Conservation (phyloP, 2,797 vertebrate species). For the Mormyrops boulengeri region DNA sequence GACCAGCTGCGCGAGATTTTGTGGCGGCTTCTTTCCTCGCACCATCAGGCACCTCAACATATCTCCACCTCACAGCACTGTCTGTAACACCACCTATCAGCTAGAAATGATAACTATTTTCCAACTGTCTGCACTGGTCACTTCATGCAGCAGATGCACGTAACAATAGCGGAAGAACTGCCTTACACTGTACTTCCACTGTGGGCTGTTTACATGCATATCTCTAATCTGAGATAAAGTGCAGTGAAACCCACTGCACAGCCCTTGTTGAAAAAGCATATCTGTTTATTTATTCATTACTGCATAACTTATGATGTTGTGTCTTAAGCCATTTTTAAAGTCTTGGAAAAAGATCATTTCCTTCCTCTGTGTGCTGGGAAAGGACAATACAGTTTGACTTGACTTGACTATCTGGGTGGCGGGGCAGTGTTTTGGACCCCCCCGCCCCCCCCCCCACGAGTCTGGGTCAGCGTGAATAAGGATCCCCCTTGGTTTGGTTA, state of each 20-base stretch:
- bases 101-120: background rate
- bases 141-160: background rate
- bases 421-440: background rate
- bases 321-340: background rate
- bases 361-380: background rate
- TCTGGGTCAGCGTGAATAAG: conserved; percentile 18
- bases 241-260: background rate
- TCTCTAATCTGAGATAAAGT: background rate
- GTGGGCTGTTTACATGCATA: background rate
- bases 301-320: background rate
- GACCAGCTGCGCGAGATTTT: background rate
- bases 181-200: background rate
- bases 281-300: background rate
- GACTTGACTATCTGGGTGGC: background rate
- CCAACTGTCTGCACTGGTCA: background rate
- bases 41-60: background rate
- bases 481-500: conserved; percentile 27
- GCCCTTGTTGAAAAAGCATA: background rate
- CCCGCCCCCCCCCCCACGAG: background rate
- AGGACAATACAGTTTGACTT: background rate
- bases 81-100: background rate
- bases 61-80: background rate
- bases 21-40: background rate
- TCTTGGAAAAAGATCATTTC: background rate
- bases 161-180: background rate